phyloP scores from a whole-genome alignment of 2,797 vertebrate genomes.

The Pogoniulus pusillus region DNA sequence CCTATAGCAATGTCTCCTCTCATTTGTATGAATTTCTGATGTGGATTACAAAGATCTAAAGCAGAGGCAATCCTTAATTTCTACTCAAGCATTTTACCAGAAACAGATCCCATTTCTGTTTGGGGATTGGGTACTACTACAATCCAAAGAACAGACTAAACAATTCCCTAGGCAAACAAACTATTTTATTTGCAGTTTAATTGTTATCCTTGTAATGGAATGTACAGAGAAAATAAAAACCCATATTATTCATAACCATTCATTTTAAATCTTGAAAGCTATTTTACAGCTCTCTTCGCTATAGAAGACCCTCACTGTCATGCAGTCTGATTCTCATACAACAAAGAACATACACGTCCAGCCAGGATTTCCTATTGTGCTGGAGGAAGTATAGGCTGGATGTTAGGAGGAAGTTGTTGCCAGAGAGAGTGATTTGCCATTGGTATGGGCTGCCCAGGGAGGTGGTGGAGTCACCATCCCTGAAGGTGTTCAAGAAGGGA shows the following conservation, averaged over 20 bases:
- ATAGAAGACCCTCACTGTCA: background rate
- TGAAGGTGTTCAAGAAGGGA: too few relatives aligned
- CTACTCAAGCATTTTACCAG: background rate
- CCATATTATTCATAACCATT: background rate
- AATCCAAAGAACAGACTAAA: conserved; percentile 19
- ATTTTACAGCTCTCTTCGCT: conserved; percentile 1
- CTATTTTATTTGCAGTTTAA: conserved; percentile 19
- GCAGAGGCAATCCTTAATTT: conserved; percentile 1
- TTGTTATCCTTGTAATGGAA: conserved; percentile 29
- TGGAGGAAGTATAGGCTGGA: too few relatives aligned
- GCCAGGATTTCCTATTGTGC: background rate
- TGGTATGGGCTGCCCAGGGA: too few relatives aligned
- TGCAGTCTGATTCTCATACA: background rate
- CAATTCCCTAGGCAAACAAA: conserved; percentile 7
- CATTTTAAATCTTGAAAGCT: conserved; percentile 39
- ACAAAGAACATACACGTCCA: background rate
- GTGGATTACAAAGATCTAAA: background rate
- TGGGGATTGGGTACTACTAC: background rate
- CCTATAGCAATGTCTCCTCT: background rate
- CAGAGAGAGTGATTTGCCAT: too few relatives aligned
- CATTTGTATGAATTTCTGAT: background rate
- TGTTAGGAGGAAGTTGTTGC: too few relatives aligned
- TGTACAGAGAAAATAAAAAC: background rate
- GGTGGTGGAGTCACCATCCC: too few relatives aligned
- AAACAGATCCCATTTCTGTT: conserved; percentile 16